Conservation (phyloP, 1,140 invertebrate genomes). For the Eumaeus atala region DNA sequence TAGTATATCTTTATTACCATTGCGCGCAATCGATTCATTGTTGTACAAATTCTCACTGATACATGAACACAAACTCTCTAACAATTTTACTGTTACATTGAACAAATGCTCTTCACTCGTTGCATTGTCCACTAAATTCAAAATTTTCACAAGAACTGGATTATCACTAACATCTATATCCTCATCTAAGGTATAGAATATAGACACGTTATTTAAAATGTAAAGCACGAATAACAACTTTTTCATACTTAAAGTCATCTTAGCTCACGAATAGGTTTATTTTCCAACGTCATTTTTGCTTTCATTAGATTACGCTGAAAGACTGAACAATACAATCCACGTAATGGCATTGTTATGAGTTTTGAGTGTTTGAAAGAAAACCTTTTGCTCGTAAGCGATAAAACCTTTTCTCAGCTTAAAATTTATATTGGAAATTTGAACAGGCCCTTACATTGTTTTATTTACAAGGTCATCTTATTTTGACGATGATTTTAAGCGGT, state of each 20-base stretch:
- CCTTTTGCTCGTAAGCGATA: slow-evolving; percentile 22
- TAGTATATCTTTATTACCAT: slow-evolving; percentile 19
- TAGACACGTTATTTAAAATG: not conserved
- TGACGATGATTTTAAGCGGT: no score
- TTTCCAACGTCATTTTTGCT: slow-evolving; percentile 28
- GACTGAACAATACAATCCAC: slow-evolving; percentile 22
- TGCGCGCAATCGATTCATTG: slow-evolving; percentile 29
- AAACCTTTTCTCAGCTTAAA: slow-evolving; percentile 1
- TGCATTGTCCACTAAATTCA: slow-evolving; percentile 42
- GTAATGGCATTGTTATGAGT: slow-evolving; percentile 32
- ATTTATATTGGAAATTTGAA: no score
- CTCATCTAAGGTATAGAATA: not conserved
- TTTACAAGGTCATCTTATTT: no score
- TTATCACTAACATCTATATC: slow-evolving; percentile 24
- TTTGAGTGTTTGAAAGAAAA: slow-evolving; percentile 26
- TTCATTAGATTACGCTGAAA: slow-evolving; percentile 9
- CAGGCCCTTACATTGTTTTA: no score
- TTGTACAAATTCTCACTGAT: slow-evolving; percentile 37
- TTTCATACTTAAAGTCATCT: slow-evolving; percentile 25
- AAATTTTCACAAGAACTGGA: slow-evolving; percentile 37
- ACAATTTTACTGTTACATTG: slow-evolving; percentile 42
- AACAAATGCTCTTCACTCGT: slow-evolving; percentile 40
- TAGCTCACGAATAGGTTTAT: slow-evolving; percentile 1
- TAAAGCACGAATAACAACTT: slow-evolving; percentile 1
- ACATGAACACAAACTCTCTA: slow-evolving; percentile 50